phyloP scores from a whole-genome alignment of 2,113 vertebrate species.

The Oxyruncus cristatus region DNA sequence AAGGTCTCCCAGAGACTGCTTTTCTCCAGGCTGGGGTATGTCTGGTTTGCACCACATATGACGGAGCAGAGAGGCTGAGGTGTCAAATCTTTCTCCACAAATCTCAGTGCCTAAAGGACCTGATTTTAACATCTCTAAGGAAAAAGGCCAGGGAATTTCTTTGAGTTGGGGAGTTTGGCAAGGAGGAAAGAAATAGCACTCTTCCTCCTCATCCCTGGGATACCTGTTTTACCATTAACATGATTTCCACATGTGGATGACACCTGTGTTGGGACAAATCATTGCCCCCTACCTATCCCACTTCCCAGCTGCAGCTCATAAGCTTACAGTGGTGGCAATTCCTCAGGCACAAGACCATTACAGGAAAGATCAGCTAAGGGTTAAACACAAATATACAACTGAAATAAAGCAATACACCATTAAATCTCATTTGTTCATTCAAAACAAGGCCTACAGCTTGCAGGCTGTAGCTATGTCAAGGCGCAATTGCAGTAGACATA shows the following conservation, averaged over 20 bases:
- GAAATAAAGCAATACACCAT: not conserved
- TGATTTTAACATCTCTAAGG: not conserved
- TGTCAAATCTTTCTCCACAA: not conserved
- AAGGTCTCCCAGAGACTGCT: not conserved
- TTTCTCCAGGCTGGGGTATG: not conserved
- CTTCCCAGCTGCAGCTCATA: not conserved
- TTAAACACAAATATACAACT: not conserved
- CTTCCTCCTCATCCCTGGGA: not conserved
- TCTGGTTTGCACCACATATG: not conserved
- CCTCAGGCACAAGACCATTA: not conserved
- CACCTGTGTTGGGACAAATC: fast-evolving
- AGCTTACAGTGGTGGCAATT: not conserved
- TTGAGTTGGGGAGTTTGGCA: not conserved
- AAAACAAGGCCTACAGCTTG: not conserved
- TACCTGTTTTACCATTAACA: not conserved
- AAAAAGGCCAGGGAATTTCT: not conserved
- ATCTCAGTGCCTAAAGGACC: not conserved
- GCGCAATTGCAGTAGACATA: not conserved
- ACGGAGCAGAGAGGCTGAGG: not conserved
- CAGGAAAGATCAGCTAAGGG: not conserved
- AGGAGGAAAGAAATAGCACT: not conserved
- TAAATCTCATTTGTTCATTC: not conserved
- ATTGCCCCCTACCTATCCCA: not conserved
- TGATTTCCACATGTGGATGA: not conserved
- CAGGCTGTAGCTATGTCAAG: not conserved